Evolutionary conservation across 2,797 vertebrate species (phyloP), one percentile per base, ranked within the genome.

Genomic region (Microcaecilia unicolor): DNA sequence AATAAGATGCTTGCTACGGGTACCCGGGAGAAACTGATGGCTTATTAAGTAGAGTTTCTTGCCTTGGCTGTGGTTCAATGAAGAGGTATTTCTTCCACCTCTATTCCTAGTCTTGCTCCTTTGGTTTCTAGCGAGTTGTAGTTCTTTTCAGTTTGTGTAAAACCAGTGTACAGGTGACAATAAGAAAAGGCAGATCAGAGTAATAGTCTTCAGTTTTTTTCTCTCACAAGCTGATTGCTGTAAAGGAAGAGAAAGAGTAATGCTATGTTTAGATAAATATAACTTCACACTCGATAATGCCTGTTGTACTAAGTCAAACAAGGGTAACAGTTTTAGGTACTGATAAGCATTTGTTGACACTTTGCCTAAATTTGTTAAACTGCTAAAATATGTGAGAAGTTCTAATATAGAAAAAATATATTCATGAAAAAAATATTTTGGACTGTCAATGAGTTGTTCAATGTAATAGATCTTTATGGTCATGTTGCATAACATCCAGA

Each of bases 161-260:
- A 45, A 1, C 64, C 58, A 7, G 53, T 4, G 31, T 51, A 77
- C 50, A 86, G 48, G 37, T 67, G 17, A 78, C 30, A 92, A 50
- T 52, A 93, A 68, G 29, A 80, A 53, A 36, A 72, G 61, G 25
- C 27, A 68, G 45, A 80, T 45, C 16, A 84, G 3, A 9, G 56
- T 30, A 42, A 51, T 38, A 40, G 51, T 47, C 69, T 76, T 76
- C 91, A 93, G 92, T 24, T 20, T 76, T n/a, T 56, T 26, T 17
- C n/a, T 25, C n/a, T 31, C 29, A 57, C 35, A 8, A 24, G 9
- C 11, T 16, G 46, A n/a, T 6, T 15, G 55, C 79, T 82, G 44
- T 7, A 67, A 47, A 2, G 13, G 38, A 25, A 15, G 22, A 22
- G 13, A 44, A 34, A 40, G 22, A 3, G n/a, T n/a, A n/a, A n/a